A percentile compares a stretch with the other conserved stretches of the same genome.
These are phyloP conservation scores for Drosophila pruinosa DNA, from an alignment of 1,140 invertebrate species.

Conservation along the genomic window DNA sequence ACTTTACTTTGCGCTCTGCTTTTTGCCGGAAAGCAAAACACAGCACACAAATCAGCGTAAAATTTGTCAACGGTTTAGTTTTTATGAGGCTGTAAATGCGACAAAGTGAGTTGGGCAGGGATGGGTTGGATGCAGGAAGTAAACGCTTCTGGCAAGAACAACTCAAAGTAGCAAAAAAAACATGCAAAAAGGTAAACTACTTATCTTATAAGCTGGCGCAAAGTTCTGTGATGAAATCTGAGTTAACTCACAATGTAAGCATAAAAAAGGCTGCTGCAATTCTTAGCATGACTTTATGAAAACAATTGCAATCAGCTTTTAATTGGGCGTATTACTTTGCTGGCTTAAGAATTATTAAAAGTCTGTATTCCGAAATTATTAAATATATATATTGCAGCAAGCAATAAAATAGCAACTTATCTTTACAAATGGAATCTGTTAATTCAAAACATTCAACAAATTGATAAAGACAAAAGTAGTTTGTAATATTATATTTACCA, in stretches of 20 bases:
- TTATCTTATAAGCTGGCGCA: background rate
- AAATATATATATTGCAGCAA: too few species aligned
- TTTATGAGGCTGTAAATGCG: constrained; percentile 68
- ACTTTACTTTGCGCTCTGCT: background rate
- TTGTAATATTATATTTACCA: too few species aligned
- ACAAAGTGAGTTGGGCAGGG: constrained; percentile 55
- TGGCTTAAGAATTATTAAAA: too few species aligned
- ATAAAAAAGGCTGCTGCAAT: background rate
- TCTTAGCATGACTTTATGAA: too few species aligned
- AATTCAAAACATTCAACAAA: too few species aligned
- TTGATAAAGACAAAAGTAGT: too few species aligned
- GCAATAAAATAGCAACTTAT: too few species aligned
- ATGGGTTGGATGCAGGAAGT: constrained; percentile 28
- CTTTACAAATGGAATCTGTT: too few species aligned
- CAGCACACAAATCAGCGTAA: constrained; percentile 73
- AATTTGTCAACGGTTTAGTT: constrained; percentile 69
- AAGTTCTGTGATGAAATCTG: background rate
- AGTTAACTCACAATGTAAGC: background rate
- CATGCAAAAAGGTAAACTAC: constrained; percentile 14
- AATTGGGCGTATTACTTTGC: too few species aligned
- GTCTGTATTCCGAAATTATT: too few species aligned
- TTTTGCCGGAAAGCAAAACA: constrained; percentile 30
- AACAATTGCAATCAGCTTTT: background rate
- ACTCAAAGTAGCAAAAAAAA: background rate
- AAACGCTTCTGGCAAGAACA: constrained; percentile 1